Conservation (phyloP, 2,888 invertebrate genomes). For the Nomada hirtipes region DNA sequence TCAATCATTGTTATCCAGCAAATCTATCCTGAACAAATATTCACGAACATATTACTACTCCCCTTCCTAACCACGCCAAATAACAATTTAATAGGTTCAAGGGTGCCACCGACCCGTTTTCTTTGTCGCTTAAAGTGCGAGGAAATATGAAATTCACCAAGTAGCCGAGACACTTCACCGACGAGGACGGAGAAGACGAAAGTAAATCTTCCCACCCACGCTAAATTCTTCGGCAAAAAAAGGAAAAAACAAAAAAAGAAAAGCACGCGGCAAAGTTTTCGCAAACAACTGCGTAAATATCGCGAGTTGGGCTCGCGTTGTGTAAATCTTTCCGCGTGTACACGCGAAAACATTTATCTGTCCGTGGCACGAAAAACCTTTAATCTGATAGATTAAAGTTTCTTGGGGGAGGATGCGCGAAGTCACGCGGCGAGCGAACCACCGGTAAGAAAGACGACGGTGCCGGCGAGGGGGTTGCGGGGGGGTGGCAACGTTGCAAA, state of each 20-base stretch:
- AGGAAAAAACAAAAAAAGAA: too few relatives aligned
- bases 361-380: constrained; percentile 60
- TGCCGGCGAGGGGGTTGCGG: not conserved
- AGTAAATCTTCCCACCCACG: not conserved
- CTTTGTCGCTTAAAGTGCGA: not conserved
- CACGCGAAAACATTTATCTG: constrained; percentile 51
- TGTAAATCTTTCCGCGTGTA: constrained; percentile 42
- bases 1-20: too few relatives aligned
- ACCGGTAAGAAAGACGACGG: constrained; percentile 35
- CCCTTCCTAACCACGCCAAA: too few relatives aligned
- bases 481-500: constrained; percentile 55
- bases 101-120: too few relatives aligned
- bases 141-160: not conserved
- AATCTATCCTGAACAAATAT: too few relatives aligned
- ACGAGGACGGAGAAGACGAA: not conserved
- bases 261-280: not conserved
- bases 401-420: constrained; percentile 59
- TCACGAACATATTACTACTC: too few relatives aligned
- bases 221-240: not conserved
- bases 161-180: not conserved
- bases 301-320: constrained; percentile 21
- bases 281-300: constrained; percentile 45
- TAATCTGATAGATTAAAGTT: constrained; percentile 72
- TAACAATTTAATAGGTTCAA: too few relatives aligned
- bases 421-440: constrained; percentile 52